Evolutionary conservation across 2,113 vertebrate species (phyloP).

Genomic region (Serilophus lunatus): DNA sequence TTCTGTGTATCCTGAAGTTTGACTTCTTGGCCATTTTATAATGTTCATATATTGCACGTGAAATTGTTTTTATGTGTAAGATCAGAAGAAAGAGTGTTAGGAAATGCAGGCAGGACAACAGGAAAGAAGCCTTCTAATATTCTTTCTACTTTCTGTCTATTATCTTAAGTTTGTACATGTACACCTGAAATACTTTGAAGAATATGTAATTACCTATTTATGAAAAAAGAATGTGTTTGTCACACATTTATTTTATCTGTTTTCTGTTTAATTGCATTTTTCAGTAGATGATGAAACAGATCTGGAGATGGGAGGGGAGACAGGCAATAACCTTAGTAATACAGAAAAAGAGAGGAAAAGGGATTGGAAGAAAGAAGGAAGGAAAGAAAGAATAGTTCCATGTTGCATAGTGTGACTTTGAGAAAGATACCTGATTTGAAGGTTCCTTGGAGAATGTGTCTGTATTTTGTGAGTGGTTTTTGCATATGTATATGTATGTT

Average conservation of each 20-base stretch:
- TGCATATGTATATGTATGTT: neutral
- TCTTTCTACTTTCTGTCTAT: neutral
- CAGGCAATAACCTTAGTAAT: neutral
- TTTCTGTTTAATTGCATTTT: neutral
- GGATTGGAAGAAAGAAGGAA: no score
- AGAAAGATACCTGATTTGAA: neutral
- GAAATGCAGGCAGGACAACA: neutral
- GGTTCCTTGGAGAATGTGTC: neutral
- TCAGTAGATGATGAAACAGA: neutral
- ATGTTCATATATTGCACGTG: neutral
- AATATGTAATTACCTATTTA: neutral
- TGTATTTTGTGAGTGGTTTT: neutral
- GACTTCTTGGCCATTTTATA: neutral
- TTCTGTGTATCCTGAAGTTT: neutral
- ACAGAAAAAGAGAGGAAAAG: neutral
- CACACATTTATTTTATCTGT: neutral
- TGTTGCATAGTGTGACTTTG: neutral
- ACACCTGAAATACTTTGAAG: neutral
- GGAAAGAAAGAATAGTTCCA: neutral
- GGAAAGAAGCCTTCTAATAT: neutral
- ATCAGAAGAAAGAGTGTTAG: neutral
- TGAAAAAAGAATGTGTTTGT: neutral
- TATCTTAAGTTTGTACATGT: neutral
- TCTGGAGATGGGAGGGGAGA: fast-evolving
- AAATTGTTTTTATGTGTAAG: neutral